A percentile compares a stretch with the other conserved stretches of the same genome.
Evolutionary conservation across 1,140 invertebrate genomes (phyloP).

Genomic region (Drosophila truncata): DNA sequence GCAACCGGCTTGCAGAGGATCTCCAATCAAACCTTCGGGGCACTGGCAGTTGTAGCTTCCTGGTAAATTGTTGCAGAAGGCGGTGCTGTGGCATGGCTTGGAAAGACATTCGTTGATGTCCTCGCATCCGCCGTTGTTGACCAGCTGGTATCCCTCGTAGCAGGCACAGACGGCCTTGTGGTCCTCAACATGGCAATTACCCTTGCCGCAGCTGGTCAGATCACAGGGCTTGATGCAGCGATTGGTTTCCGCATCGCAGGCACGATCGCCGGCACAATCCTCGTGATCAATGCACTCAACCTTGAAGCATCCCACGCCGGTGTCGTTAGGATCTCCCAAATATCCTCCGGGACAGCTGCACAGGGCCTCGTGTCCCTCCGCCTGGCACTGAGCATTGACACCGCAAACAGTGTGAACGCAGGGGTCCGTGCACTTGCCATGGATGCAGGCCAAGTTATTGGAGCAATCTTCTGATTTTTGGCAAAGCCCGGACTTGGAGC

Average conservation of each 20-base stretch:
- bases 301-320: slow-evolving; percentile 91
- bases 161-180: slow-evolving; percentile 92
- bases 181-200: slow-evolving; percentile 89
- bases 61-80: slow-evolving; percentile 91
- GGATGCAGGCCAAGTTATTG: slow-evolving; percentile 90
- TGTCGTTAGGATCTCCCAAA: slow-evolving; percentile 92
- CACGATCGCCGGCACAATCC: slow-evolving; percentile 91
- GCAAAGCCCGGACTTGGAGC: slow-evolving; percentile 90
- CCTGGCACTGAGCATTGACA: slow-evolving; percentile 90
- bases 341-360: slow-evolving; percentile 92
- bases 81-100: slow-evolving; percentile 92
- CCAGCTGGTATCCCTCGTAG: slow-evolving; percentile 89
- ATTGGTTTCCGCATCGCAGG: slow-evolving; percentile 90
- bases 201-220: slow-evolving; percentile 90
- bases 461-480: slow-evolving; percentile 89
- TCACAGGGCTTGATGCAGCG: slow-evolving; percentile 94
- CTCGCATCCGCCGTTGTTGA: slow-evolving; percentile 89
- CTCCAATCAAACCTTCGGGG: slow-evolving; percentile 92
- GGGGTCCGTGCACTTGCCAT: slow-evolving; percentile 91
- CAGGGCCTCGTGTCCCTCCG: slow-evolving; percentile 89
- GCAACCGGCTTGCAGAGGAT: slow-evolving; percentile 89
- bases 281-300: slow-evolving; percentile 92
- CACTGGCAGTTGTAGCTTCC: slow-evolving; percentile 92
- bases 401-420: slow-evolving; percentile 90
- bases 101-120: slow-evolving; percentile 93